Conservation (phyloP, 2,113 vertebrate genomes). For the Argyrosomus japonicus region DNA sequence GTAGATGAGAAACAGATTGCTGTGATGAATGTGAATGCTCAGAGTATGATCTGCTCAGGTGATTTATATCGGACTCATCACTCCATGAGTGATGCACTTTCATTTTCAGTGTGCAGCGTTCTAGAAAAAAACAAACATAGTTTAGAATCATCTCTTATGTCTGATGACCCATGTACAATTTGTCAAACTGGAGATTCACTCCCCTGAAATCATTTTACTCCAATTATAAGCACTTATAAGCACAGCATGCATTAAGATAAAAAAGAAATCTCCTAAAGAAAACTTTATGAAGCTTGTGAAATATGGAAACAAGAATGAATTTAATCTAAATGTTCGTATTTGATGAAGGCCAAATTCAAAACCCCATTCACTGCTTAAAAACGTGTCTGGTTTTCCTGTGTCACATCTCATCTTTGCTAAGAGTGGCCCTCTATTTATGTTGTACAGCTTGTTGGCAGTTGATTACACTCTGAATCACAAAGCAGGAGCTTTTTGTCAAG, state of each 20-base stretch:
- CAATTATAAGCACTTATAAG: conserved; percentile 18
- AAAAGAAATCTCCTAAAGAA: background rate
- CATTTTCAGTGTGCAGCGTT: conserved; percentile 46
- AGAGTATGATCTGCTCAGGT: conserved; percentile 44
- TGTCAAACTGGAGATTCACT: conserved; percentile 29
- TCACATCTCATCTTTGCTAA: conserved; percentile 7
- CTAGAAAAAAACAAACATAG: conserved; percentile 42
- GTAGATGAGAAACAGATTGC: conserved; percentile 46
- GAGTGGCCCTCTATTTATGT: background rate
- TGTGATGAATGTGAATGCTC: conserved; percentile 50
- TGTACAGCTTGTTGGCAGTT: background rate
- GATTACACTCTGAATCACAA: conserved; percentile 1
- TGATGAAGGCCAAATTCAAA: conserved; percentile 17
- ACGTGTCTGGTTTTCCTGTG: background rate
- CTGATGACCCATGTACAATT: conserved; percentile 45
- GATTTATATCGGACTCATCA: conserved; percentile 46
- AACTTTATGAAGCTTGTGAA: conserved; percentile 1
- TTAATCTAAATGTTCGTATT: background rate
- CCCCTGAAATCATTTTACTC: conserved; percentile 14
- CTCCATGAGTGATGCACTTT: conserved; percentile 46
- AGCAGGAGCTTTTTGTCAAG: background rate
- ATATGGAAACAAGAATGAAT: conserved; percentile 14
- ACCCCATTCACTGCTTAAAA: background rate
- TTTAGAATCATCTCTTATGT: conserved; percentile 43
- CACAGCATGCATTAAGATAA: background rate